Evolutionary conservation across 2,888 invertebrate species (phyloP).

Genomic region (Flexamia atlantica): DNA sequence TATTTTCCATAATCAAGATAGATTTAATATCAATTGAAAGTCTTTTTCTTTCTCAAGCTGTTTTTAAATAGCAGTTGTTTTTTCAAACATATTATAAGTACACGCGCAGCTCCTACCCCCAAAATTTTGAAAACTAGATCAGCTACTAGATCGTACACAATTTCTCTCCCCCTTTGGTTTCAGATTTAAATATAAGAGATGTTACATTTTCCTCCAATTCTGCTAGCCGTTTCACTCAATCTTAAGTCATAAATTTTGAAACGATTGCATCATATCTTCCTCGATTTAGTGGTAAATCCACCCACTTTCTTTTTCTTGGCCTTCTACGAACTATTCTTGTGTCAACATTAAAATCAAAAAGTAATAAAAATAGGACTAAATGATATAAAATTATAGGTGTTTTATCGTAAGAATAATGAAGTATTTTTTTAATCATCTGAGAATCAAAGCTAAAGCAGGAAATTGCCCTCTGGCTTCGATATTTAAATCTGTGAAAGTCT

Average conservation of each 20-base stretch:
- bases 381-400: neutral
- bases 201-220: slow-evolving; percentile 30
- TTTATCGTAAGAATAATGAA: neutral
- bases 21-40: no score
- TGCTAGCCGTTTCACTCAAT: neutral
- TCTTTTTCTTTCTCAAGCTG: no score
- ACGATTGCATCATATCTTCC: slow-evolving; percentile 26
- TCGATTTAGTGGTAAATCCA: neutral
- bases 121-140: no score
- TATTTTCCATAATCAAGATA: no score
- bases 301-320: slow-evolving; percentile 16
- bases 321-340: neutral
- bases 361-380: slow-evolving; percentile 9
- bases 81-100: no score
- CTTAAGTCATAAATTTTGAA: slow-evolving; percentile 22
- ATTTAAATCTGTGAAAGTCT: no score
- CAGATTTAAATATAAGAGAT: neutral
- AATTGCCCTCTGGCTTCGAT: no score
- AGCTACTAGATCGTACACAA: no score
- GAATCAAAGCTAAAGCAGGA: no score
- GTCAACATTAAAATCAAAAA: neutral
- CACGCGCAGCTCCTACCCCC: no score
- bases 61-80: no score
- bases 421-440: neutral
- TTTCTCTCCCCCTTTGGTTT: slow-evolving; percentile 25